Conservation (phyloP, 2,797 vertebrate genomes). For the Rousettus madagascariensis region DNA sequence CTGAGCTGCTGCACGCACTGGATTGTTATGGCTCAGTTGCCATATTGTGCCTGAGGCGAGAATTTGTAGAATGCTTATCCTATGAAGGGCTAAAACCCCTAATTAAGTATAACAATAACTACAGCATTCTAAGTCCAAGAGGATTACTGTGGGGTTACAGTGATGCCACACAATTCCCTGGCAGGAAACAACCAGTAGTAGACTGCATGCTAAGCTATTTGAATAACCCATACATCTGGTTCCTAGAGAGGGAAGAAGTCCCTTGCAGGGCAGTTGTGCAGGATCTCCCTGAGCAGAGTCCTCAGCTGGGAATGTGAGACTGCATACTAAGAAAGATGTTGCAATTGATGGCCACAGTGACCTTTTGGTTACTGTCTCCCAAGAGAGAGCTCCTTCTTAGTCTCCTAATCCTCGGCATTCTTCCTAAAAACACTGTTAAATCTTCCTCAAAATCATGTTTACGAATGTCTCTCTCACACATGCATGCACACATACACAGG, state of each 20-base stretch:
- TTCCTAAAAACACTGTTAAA: slow-evolving; percentile 56
- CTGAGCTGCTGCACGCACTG: slow-evolving; percentile 61
- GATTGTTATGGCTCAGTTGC: slow-evolving; percentile 55
- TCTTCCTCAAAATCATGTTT: slow-evolving; percentile 41
- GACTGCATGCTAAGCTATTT: not conserved
- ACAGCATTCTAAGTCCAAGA: slow-evolving; percentile 67
- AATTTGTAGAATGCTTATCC: slow-evolving; percentile 68
- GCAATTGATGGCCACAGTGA: slow-evolving; percentile 59
- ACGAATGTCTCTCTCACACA: not conserved
- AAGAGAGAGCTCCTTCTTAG: slow-evolving; percentile 54
- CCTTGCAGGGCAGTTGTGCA: slow-evolving; percentile 34
- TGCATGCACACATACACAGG: not conserved
- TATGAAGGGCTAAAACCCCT: slow-evolving; percentile 58
- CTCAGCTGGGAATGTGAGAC: slow-evolving; percentile 27
- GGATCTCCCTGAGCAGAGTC: slow-evolving; percentile 41
- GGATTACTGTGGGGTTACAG: slow-evolving; percentile 70
- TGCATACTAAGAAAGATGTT: slow-evolving; percentile 60
- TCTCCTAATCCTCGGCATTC: slow-evolving; percentile 51
- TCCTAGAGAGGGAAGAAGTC: slow-evolving; percentile 49
- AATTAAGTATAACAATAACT: slow-evolving; percentile 61
- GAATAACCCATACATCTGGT: not conserved
- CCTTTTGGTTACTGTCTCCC: slow-evolving; percentile 74
- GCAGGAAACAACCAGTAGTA: not conserved
- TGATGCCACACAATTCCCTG: slow-evolving; percentile 26
- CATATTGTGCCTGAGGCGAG: slow-evolving; percentile 68